Evolutionary conservation across 1,140 invertebrate species (phyloP).

Genomic region (Radopholus similis): DNA sequence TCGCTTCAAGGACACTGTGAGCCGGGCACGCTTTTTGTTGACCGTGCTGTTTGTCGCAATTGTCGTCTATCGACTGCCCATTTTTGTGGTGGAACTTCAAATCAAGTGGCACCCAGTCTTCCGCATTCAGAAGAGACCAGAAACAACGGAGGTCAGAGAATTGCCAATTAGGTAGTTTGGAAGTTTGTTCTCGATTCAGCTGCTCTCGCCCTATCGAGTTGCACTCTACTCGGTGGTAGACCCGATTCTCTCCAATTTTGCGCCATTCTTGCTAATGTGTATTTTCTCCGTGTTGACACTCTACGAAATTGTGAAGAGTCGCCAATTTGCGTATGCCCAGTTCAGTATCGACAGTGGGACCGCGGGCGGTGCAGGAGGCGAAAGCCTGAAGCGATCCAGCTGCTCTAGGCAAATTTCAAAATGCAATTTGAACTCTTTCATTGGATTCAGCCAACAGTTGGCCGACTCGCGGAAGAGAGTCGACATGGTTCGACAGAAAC

Average conservation of each 20-base stretch:
- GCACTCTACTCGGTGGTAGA: constrained; percentile 56
- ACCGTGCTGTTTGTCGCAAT: constrained; percentile 46
- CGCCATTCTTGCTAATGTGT: constrained; percentile 58
- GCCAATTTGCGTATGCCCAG: constrained; percentile 56
- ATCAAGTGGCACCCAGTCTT: constrained; percentile 44
- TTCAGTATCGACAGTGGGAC: constrained; percentile 42
- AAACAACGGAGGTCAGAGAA: constrained; percentile 50
- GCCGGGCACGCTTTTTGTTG: constrained; percentile 41
- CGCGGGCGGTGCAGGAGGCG: background rate
- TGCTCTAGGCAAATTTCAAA: background rate
- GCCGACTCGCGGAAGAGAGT: background rate
- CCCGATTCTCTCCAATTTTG: constrained; percentile 50
- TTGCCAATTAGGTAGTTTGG: background rate
- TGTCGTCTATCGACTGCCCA: constrained; percentile 51
- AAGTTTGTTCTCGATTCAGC: constrained; percentile 24
- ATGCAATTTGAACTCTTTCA: background rate
- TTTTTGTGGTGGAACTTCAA: constrained; percentile 52
- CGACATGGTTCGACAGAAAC: background rate
- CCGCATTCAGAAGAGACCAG: constrained; percentile 37
- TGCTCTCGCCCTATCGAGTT: constrained; percentile 56
- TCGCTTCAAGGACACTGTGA: constrained; percentile 53
- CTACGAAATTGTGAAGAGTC: constrained; percentile 53
- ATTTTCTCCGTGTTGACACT: constrained; percentile 54
- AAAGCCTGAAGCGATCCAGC: background rate
- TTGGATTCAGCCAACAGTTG: background rate